phyloP scores from a whole-genome alignment of 2,113 vertebrate species.

The Antigone vipio region DNA sequence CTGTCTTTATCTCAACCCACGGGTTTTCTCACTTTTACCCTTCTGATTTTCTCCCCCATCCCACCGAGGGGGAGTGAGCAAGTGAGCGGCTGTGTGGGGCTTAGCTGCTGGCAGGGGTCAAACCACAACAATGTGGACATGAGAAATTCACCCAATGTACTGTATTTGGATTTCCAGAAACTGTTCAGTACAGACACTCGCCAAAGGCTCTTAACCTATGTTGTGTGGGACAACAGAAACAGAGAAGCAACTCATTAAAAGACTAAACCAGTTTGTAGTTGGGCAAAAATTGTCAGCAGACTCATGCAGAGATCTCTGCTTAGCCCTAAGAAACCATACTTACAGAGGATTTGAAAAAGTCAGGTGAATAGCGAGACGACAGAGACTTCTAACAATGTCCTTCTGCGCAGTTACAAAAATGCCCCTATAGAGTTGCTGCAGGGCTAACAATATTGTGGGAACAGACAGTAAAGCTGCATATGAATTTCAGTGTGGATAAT shows the following conservation, averaged over 20 bases:
- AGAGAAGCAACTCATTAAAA: background rate
- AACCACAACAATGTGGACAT: background rate
- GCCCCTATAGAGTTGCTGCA: background rate
- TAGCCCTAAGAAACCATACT: background rate
- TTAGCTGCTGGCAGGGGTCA: too few species aligned
- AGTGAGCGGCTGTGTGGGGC: too few species aligned
- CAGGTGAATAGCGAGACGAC: background rate
- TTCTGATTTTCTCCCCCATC: too few species aligned
- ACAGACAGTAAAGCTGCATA: background rate
- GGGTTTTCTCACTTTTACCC: too few species aligned
- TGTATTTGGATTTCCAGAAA: too few species aligned
- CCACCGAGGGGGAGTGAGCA: too few species aligned
- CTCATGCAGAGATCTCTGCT: background rate
- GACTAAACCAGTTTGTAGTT: background rate
- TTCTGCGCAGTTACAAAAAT: background rate
- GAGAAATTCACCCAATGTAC: background rate
- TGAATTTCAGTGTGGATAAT: background rate
- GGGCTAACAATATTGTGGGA: background rate
- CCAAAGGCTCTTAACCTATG: background rate
- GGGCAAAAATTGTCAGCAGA: background rate
- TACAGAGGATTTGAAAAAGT: background rate
- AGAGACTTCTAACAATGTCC: background rate
- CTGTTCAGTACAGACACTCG: background rate
- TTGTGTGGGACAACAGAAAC: background rate
- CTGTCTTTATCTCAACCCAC: too few species aligned